Conservation (phyloP, 2,797 vertebrate species). For the Myoxocephalus aenaeus region DNA sequence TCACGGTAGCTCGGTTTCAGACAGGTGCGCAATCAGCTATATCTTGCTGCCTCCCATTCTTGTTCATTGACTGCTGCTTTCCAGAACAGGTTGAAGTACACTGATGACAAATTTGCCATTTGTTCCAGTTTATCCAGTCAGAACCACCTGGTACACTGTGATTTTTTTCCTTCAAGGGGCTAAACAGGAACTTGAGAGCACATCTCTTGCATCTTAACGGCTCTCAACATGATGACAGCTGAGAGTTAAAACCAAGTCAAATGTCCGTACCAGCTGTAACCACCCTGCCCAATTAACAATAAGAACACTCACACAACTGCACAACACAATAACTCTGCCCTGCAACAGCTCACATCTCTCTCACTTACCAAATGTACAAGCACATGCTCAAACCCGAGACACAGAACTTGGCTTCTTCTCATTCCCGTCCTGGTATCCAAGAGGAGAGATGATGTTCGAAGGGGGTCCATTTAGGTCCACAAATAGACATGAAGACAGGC, state of each 20-base stretch:
- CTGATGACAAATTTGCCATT: constrained; percentile 44
- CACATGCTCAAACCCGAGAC: too few species aligned
- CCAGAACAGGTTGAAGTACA: constrained; percentile 22
- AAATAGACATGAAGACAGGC: neutral
- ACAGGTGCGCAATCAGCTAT: constrained; percentile 47
- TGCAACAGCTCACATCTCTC: neutral
- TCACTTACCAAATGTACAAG: too few species aligned
- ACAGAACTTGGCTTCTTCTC: neutral
- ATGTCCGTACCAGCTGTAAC: neutral
- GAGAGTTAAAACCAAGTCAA: neutral
- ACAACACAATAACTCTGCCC: neutral
- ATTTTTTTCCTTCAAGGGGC: constrained; percentile 8
- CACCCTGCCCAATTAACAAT: neutral
- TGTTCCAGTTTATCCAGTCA: constrained; percentile 35
- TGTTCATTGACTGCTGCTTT: neutral
- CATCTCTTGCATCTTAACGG: neutral
- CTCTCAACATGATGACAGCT: neutral
- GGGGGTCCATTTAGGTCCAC: neutral
- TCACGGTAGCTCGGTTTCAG: constrained; percentile 22
- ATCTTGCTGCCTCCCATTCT: constrained; percentile 31
- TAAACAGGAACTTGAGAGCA: neutral
- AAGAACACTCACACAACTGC: too few species aligned
- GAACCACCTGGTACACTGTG: constrained; percentile 21
- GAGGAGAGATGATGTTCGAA: neutral
- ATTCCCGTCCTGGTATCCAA: neutral